Percentiles rank a stretch among this genome's conserved stretches.
phyloP scores from a whole-genome alignment of 2,113 vertebrate species.

The Nothoprocta perdicaria region DNA sequence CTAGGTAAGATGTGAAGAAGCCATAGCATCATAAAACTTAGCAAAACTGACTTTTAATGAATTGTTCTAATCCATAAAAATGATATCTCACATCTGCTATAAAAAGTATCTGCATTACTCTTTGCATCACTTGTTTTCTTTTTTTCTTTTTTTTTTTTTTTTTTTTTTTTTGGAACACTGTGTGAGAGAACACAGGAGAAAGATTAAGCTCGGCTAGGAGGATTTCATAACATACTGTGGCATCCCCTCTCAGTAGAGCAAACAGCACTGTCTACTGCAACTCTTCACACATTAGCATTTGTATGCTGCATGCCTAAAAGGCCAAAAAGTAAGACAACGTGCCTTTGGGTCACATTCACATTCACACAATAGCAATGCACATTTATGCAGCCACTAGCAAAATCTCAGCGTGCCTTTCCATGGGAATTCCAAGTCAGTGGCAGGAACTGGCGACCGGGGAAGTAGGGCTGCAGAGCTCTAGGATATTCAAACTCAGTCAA shows the following conservation, averaged over 20 bases:
- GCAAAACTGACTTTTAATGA: constrained; percentile 32
- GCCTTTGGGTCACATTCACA: constrained; percentile 17
- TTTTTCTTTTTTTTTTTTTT: too few species aligned
- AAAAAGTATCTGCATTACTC: constrained; percentile 15
- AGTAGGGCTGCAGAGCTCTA: background rate
- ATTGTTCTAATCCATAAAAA: constrained; percentile 34
- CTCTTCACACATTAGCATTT: constrained; percentile 3
- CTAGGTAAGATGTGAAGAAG: background rate
- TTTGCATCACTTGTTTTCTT: constrained; percentile 27
- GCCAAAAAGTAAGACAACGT: background rate
- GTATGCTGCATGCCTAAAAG: constrained; percentile 11
- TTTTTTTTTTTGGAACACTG: background rate
- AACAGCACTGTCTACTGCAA: background rate
- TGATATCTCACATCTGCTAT: constrained; percentile 35
- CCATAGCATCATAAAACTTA: background rate
- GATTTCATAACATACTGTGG: constrained; percentile 30
- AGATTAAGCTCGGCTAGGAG: constrained; percentile 38
- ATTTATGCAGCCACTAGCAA: background rate
- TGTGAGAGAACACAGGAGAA: constrained; percentile 43
- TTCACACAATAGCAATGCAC: background rate
- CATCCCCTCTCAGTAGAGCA: background rate
- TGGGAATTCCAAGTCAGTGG: background rate
- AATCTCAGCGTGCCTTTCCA: background rate
- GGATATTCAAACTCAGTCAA: background rate
- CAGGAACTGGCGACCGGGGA: background rate